A percentile compares a stretch with the other conserved stretches of the same genome.
phyloP scores from a whole-genome alignment of 2,797 vertebrate species.

The Heliangelus exortis region DNA sequence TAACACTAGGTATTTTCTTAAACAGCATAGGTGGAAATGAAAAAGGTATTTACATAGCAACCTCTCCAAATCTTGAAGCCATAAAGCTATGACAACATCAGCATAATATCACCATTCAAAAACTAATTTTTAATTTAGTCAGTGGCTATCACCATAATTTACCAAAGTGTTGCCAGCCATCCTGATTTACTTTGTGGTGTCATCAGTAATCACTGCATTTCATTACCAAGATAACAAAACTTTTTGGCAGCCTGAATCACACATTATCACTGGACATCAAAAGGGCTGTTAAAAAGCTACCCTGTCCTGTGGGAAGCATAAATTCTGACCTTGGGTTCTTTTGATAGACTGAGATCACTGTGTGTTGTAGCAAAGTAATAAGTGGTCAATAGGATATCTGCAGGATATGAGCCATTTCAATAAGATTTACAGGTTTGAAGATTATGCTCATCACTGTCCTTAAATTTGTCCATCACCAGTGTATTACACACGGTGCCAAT shows the following conservation, averaged over 20 bases:
- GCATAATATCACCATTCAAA: conserved; percentile 1
- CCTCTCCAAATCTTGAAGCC: neutral
- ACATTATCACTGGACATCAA: neutral
- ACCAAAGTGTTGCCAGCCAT: neutral
- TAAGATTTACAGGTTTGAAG: neutral
- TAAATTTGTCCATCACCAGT: neutral
- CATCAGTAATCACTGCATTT: neutral
- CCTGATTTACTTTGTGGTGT: neutral
- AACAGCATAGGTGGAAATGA: neutral
- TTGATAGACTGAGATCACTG: neutral
- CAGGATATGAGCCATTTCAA: neutral
- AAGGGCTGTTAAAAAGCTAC: neutral
- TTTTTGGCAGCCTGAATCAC: neutral
- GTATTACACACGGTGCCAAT: neutral
- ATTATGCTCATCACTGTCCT: neutral
- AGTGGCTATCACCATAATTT: neutral
- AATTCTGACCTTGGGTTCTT: neutral
- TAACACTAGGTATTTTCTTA: neutral
- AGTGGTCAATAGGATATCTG: neutral
- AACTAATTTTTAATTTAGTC: neutral
- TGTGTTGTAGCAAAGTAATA: neutral
- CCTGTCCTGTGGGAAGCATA: neutral
- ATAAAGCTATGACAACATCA: neutral
- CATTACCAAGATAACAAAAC: neutral
- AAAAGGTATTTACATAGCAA: neutral